Percentiles rank a stretch among this genome's conserved stretches.
Conservation (phyloP, 1,140 invertebrate species). For the Rhyacophila brunnea region DNA sequence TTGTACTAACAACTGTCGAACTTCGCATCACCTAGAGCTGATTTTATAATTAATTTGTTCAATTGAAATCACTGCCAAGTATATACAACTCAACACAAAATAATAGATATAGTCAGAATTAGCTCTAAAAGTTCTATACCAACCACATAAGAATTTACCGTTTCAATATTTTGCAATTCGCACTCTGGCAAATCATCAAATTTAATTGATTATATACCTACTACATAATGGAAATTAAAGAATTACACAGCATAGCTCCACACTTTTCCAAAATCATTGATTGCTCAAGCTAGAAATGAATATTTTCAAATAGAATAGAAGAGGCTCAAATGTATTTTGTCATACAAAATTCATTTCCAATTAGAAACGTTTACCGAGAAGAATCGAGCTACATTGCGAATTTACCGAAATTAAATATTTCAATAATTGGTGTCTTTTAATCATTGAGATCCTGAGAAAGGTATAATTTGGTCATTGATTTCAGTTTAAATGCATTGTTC, state of each 20-base stretch:
- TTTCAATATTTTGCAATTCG: too few species aligned
- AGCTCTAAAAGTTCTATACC: too few species aligned
- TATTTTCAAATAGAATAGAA: neutral
- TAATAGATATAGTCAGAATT: too few species aligned
- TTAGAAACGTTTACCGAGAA: neutral
- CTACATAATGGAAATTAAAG: neutral
- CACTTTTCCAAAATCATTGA: neutral
- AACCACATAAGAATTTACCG: too few species aligned
- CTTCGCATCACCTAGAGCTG: too few species aligned
- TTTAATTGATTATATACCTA: too few species aligned
- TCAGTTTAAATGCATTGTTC: neutral
- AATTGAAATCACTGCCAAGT: neutral
- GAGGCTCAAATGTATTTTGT: neutral
- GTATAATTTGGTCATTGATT: conserved; percentile 2
- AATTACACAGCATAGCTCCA: neutral
- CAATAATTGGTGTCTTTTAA: conserved; percentile 21
- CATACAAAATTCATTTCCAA: neutral
- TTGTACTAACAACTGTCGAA: too few species aligned
- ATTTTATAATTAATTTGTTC: neutral
- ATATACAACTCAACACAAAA: too few species aligned
- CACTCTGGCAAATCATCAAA: too few species aligned
- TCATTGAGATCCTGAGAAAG: conserved; percentile 15
- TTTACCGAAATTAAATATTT: conserved; percentile 7
- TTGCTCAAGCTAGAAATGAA: neutral
- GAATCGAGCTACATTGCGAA: conserved; percentile 2